Evolutionary conservation across 2,113 vertebrate species (phyloP).

Genomic region (Rhagologus leucostigma): DNA sequence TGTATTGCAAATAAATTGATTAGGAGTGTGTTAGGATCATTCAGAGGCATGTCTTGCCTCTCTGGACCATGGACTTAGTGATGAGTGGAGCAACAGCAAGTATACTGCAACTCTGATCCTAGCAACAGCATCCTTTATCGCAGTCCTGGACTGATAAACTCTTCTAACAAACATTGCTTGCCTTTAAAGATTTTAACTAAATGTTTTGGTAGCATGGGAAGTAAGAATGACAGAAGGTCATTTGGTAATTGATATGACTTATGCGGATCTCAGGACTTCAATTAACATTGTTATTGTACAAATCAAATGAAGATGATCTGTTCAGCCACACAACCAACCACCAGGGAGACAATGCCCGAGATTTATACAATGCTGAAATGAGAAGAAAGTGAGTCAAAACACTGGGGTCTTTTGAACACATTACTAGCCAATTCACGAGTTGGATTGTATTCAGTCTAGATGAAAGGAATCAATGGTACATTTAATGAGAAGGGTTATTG

Average conservation of each 20-base stretch:
- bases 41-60: not conserved
- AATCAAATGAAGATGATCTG: conserved; percentile 42
- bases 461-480: conserved; percentile 32
- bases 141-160: not conserved
- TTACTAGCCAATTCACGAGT: not conserved
- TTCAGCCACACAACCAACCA: not conserved
- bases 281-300: conserved; percentile 38
- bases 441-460: not conserved
- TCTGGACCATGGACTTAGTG: not conserved
- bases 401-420: not conserved
- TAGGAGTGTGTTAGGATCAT: not conserved
- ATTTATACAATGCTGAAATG: not conserved
- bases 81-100: not conserved
- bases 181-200: conserved; percentile 16
- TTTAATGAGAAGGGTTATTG: conserved; percentile 51
- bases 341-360: not conserved
- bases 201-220: conserved; percentile 8
- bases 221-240: conserved; percentile 14
- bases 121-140: not conserved
- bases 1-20: not conserved
- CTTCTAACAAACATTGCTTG: not conserved
- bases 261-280: not conserved
- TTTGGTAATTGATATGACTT: conserved; percentile 32
- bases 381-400: conserved; percentile 15
- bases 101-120: not conserved